Percentiles rank a stretch among this genome's conserved stretches.
Evolutionary conservation across 2,113 vertebrate species (phyloP).

Genomic region (Poicephalus meyeri): DNA sequence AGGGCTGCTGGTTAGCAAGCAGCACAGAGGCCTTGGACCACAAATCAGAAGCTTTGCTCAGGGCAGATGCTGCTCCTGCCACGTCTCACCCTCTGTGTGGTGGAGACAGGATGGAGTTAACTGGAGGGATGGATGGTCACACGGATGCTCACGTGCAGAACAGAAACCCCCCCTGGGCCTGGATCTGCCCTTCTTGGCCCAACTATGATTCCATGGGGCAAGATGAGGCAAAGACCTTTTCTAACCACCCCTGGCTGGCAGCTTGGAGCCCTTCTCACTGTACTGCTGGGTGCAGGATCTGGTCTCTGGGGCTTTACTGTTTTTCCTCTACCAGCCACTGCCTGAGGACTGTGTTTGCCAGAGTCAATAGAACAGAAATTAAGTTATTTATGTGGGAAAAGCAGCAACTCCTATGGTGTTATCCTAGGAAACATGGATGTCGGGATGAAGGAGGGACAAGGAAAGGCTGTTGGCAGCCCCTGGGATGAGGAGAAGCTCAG

Average conservation of each 20-base stretch:
- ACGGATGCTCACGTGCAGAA: rapidly evolving
- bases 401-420: background rate
- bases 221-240: background rate
- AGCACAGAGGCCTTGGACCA: background rate
- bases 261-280: background rate
- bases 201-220: rapidly evolving
- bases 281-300: background rate
- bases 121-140: background rate
- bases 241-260: background rate
- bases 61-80: background rate
- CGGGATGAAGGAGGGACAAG: background rate
- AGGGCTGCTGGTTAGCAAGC: background rate
- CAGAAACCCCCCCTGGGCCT: background rate
- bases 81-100: rapidly evolving
- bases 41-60: background rate
- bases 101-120: background rate
- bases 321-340: background rate
- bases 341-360: background rate
- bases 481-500: background rate
- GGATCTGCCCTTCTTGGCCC: background rate
- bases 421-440: background rate
- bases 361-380: constrained; percentile 29
- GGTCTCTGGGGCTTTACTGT: background rate
- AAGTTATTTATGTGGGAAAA: constrained; percentile 33
- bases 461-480: background rate